Evolutionary conservation across 2,797 vertebrate species (phyloP), one percentile per base, ranked within the genome.

Genomic region (Cottoperca gobio): DNA sequence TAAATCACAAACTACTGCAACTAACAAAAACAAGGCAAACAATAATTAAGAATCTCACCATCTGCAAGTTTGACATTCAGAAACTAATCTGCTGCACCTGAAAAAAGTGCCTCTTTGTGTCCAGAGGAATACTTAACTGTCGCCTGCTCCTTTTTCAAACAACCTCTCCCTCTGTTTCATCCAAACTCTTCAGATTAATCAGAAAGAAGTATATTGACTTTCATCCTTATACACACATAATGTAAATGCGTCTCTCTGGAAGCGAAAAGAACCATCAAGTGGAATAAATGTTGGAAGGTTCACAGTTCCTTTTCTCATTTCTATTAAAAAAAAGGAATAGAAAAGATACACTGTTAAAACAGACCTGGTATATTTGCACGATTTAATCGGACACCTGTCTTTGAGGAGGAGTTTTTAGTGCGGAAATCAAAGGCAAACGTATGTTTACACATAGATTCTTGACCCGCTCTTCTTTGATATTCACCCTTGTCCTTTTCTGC

Each of bases 171-270:
- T 33, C 40, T 4, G 48, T 66, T 42, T 58, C 21, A 12, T 61
- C 64, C 48, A 59, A 59, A 71, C 54, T 9, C 77, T 67, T 81
- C 78, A 40, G 63, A 71, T 69, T 48, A 70, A 77, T 83, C 58
- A 70, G 49, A 64, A 61, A 58, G 8, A 73, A 45, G 12, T 7
- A 33, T 45, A 23, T 50, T 64, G 70, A 57, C 76, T 67, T 83
- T 85, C 35, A 78, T 58, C 52, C 72, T 84, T 45, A 73, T 48
- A 71, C 39, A 57, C 35, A 42, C n/a, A 24, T 64, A 46, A 61
- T 24, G 48, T 45, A 57, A 81, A 74, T 59, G 14, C 23, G n/a
- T 71, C 40, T 37, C 46, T 72, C 69, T 64, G 55, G 12, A 40
- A 39, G n/a, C 5, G 3, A 16, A 28, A 64, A 53, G 39, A 69